Conservation (phyloP, 1,140 invertebrate genomes). For the Akabosia matsudoensis region DNA sequence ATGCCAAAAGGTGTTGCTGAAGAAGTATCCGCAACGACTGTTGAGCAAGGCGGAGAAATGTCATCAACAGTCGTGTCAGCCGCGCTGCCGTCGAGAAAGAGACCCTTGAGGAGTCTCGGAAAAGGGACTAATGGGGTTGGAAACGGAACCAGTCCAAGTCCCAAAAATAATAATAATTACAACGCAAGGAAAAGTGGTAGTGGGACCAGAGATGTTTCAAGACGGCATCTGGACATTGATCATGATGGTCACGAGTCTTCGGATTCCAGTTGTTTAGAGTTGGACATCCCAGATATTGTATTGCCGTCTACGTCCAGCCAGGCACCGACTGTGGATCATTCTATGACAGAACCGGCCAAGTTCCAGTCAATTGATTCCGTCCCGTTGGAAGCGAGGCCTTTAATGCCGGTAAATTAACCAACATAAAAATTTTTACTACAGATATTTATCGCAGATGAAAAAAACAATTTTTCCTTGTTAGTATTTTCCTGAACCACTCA, state of each 20-base stretch:
- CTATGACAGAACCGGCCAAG: constrained; percentile 22
- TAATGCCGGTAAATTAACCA: constrained; percentile 28
- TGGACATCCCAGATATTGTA: not conserved
- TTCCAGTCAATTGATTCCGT: constrained; percentile 35
- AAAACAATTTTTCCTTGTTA: not conserved
- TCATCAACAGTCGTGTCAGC: not conserved
- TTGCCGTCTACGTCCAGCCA: not conserved
- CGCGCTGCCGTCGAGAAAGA: not conserved
- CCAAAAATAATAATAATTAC: not conserved
- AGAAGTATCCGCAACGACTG: not conserved
- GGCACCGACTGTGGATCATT: not conserved
- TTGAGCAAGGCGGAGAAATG: not conserved
- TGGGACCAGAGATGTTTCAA: not conserved
- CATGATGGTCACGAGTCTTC: not conserved
- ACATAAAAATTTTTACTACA: not conserved
- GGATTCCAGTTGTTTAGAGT: not conserved
- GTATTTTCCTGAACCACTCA: not conserved
- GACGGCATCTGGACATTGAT: not conserved
- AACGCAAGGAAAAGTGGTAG: not conserved
- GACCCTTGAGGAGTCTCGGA: not conserved
- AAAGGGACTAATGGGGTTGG: not conserved
- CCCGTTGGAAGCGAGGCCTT: constrained; percentile 26
- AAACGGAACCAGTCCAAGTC: not conserved
- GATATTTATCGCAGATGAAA: not conserved
- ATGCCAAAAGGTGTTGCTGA: too few species aligned